A percentile compares a stretch with the other conserved stretches of the same genome.
Conservation (phyloP, 2,888 invertebrate genomes). For the Dryococelus australis region DNA sequence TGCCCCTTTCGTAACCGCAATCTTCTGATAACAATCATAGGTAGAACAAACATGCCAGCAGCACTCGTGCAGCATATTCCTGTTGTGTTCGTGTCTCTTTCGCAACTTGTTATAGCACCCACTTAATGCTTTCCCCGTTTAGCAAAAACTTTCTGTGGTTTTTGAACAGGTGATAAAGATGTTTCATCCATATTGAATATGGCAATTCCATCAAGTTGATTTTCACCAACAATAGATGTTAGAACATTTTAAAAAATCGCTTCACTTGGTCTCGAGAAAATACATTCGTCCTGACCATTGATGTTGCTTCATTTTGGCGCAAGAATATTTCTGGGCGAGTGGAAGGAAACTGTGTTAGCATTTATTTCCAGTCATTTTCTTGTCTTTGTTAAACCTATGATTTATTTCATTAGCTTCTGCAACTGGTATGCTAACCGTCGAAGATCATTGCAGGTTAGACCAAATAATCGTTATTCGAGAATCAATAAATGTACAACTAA, state of each 20-base stretch:
- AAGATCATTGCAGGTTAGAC: not conserved
- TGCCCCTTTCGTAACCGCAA: not conserved
- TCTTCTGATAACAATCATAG: constrained; percentile 40
- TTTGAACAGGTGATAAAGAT: not conserved
- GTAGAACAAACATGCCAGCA: constrained; percentile 44
- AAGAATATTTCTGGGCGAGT: not conserved
- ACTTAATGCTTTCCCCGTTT: constrained; percentile 42
- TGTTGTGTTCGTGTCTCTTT: constrained; percentile 48
- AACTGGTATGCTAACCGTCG: not conserved
- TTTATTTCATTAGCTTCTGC: not conserved
- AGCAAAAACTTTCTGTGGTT: not conserved
- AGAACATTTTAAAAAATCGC: not conserved
- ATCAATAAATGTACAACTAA: not conserved
- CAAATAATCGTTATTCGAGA: not conserved
- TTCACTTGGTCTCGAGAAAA: not conserved
- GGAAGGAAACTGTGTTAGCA: not conserved
- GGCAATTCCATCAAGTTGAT: not conserved
- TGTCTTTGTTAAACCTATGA: not conserved
- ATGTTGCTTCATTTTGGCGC: not conserved
- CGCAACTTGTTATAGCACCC: constrained; percentile 43
- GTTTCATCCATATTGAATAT: not conserved
- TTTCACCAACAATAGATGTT: not conserved
- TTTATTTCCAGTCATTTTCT: not conserved
- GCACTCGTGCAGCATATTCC: constrained; percentile 45
- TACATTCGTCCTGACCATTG: not conserved